A percentile compares a stretch with the other conserved stretches of the same genome.
Conservation (phyloP, 2,797 vertebrate species). For the Apogon hyalosoma region DNA sequence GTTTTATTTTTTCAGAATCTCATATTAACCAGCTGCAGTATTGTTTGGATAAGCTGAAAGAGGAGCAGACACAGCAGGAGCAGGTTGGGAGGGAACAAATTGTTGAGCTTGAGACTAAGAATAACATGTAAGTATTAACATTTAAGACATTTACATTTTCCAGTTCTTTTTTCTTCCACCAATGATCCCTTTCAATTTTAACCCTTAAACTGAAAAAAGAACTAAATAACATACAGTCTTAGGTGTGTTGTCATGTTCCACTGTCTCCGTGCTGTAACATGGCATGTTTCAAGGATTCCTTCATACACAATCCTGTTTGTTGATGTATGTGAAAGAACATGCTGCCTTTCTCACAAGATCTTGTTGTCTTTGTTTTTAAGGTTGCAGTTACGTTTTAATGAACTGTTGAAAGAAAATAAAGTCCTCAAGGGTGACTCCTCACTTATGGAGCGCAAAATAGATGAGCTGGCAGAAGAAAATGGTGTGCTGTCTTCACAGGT, state of each 20-base stretch:
- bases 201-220: too few species aligned
- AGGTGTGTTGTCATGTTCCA: too few species aligned
- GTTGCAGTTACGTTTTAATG: slow-evolving; percentile 87
- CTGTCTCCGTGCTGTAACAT: too few species aligned
- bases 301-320: background rate
- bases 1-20: slow-evolving; percentile 73
- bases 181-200: too few species aligned
- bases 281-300: background rate
- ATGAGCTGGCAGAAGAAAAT: slow-evolving; percentile 91
- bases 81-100: slow-evolving; percentile 81
- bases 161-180: background rate
- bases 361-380: slow-evolving; percentile 66
- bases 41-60: slow-evolving; percentile 85
- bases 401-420: slow-evolving; percentile 90
- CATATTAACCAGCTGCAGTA: slow-evolving; percentile 88
- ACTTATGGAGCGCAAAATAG: slow-evolving; percentile 91
- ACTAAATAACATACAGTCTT: too few species aligned
- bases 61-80: slow-evolving; percentile 82
- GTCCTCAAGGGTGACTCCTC: slow-evolving; percentile 88
- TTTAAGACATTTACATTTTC: background rate
- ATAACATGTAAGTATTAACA: slow-evolving; percentile 78
- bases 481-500: slow-evolving; percentile 92
- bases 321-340: background rate
- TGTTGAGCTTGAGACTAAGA: slow-evolving; percentile 86
- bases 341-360: background rate